A percentile compares a stretch with the other conserved stretches of the same genome.
Conservation (phyloP, 2,888 invertebrate genomes). For the Hypsopygia costalis region DNA sequence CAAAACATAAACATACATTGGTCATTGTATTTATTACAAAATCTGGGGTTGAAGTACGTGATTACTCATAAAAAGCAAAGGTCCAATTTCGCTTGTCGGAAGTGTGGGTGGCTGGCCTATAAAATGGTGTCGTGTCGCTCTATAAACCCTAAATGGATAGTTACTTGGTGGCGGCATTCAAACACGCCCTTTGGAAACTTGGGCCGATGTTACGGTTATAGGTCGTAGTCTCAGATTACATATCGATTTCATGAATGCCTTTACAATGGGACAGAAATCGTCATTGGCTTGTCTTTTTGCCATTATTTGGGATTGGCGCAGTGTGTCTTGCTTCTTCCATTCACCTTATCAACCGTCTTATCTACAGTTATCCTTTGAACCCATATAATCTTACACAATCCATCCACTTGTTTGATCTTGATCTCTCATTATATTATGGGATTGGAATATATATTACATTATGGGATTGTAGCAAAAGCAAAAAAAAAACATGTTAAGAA, state of each 20-base stretch:
- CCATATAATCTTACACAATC: too few species aligned
- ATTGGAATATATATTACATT: too few species aligned
- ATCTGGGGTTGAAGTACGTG: not conserved
- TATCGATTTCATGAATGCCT: not conserved
- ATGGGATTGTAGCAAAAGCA: too few species aligned
- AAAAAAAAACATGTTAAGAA: too few species aligned
- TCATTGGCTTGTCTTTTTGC: too few species aligned
- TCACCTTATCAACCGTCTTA: too few species aligned
- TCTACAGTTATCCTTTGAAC: too few species aligned
- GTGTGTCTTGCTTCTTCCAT: too few species aligned
- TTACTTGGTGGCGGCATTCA: conserved; percentile 33
- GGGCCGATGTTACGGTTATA: not conserved
- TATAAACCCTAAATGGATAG: conserved; percentile 38
- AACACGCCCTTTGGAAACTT: conserved; percentile 30
- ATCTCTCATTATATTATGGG: too few species aligned
- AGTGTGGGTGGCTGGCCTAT: conserved; percentile 35
- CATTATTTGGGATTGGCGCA: too few species aligned
- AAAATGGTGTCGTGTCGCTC: conserved; percentile 35
- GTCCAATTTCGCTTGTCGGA: conserved; percentile 25
- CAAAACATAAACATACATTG: conserved; percentile 5
- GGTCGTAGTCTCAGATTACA: conserved; percentile 2
- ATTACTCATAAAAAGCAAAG: conserved; percentile 12
- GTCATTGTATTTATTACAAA: conserved; percentile 3
- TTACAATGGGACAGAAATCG: too few species aligned
- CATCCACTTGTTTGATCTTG: too few species aligned